Evolutionary conservation across 2,888 invertebrate species (phyloP).

Genomic region (Nesidiocoris tenuis): DNA sequence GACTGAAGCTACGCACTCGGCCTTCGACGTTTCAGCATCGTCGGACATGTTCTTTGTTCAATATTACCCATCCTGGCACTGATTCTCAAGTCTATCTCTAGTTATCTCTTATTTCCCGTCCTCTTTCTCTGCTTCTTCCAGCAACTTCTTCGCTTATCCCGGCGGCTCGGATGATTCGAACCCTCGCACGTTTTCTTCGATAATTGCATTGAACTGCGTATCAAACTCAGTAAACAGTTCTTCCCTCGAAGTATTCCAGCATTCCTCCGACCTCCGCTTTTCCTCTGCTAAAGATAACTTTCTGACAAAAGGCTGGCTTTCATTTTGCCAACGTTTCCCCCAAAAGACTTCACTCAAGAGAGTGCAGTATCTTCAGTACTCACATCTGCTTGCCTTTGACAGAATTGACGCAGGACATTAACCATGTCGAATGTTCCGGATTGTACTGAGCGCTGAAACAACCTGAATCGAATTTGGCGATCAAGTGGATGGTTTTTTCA

Average conservation of each 20-base stretch:
- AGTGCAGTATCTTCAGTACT: too few species aligned
- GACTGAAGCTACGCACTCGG: background rate
- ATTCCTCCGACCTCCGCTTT: background rate
- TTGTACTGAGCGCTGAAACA: too few species aligned
- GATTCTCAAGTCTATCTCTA: background rate
- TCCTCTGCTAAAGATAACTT: conserved; percentile 5
- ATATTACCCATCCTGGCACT: background rate
- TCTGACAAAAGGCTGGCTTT: conserved; percentile 4
- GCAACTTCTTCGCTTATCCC: background rate
- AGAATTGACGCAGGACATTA: too few species aligned
- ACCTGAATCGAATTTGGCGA: too few species aligned
- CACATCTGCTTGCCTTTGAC: too few species aligned
- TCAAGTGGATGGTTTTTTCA: too few species aligned
- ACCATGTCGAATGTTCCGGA: too few species aligned
- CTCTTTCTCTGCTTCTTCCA: background rate
- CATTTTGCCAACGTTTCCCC: conserved; percentile 6
- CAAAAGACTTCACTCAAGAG: too few species aligned
- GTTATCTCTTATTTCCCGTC: background rate
- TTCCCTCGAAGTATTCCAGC: background rate
- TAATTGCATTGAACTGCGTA: conserved; percentile 41
- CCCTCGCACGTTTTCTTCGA: conserved; percentile 19
- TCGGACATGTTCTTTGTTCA: background rate
- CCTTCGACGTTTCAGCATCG: background rate
- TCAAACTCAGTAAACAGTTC: conserved; percentile 39
- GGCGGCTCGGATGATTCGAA: too few species aligned